Evolutionary conservation across 2,797 vertebrate species (phyloP).

Genomic region (Apogon talboti): DNA sequence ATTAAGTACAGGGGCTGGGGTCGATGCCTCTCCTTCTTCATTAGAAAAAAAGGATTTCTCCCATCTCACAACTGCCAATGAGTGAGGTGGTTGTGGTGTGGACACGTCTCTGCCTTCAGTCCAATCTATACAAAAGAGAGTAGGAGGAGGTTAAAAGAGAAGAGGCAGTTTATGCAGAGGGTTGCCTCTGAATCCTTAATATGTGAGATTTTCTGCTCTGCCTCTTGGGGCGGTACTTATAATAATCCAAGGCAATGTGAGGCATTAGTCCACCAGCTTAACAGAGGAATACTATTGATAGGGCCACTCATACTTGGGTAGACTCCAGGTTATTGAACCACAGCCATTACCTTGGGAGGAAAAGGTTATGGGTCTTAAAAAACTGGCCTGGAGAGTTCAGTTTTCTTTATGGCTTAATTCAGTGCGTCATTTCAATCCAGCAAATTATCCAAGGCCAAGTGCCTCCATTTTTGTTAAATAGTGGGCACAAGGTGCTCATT

Average conservation of each 20-base stretch:
- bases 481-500: conserved; percentile 24
- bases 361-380: conserved; percentile 54
- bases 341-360: conserved; percentile 28
- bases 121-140: conserved; percentile 61
- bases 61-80: conserved; percentile 72
- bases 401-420: conserved; percentile 35
- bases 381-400: conserved; percentile 25
- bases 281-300: conserved; percentile 55
- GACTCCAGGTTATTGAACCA: conserved; percentile 46
- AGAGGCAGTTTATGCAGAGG: conserved; percentile 60
- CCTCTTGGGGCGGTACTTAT: conserved; percentile 67
- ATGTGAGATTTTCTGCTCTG: conserved; percentile 63
- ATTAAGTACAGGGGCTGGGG: conserved; percentile 81
- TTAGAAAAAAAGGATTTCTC: conserved; percentile 78
- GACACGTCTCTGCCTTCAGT: conserved; percentile 65
- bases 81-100: conserved; percentile 63
- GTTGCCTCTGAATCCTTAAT: conserved; percentile 53
- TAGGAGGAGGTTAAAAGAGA: conserved; percentile 51
- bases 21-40: conserved; percentile 82
- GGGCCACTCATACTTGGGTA: conserved; percentile 45
- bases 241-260: conserved; percentile 74
- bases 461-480: conserved; percentile 43
- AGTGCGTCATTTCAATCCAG: conserved; percentile 24
- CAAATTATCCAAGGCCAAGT: conserved; percentile 26
- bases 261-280: conserved; percentile 66